A percentile compares a stretch with the other conserved stretches of the same genome.
Evolutionary conservation across 1,140 invertebrate species (phyloP).

Genomic region (Zaprionus inermis): DNA sequence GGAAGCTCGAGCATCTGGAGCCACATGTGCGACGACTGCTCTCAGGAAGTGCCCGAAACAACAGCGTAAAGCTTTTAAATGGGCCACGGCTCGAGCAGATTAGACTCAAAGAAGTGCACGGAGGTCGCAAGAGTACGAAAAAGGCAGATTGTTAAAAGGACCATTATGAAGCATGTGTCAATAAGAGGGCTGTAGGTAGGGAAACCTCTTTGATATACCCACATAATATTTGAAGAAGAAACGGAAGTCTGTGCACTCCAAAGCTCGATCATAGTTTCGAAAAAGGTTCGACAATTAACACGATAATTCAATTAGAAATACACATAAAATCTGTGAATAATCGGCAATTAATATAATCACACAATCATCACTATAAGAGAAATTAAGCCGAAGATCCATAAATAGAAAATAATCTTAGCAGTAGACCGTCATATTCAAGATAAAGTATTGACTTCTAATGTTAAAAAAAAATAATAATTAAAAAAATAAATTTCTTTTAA

Average conservation of each 20-base stretch:
- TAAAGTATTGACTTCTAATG: no score
- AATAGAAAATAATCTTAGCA: no score
- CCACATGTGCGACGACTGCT: slow-evolving; percentile 32
- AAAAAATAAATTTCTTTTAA: not conserved
- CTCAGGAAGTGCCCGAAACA: slow-evolving; percentile 67
- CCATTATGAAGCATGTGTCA: not conserved
- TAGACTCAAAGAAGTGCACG: slow-evolving; percentile 30
- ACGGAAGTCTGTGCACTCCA: not conserved
- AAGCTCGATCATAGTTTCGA: not conserved
- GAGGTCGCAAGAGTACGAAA: slow-evolving; percentile 33
- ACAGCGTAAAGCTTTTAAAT: slow-evolving; percentile 79
- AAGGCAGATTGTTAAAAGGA: slow-evolving; percentile 2
- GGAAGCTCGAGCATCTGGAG: slow-evolving; percentile 45
- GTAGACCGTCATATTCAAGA: no score
- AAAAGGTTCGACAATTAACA: not conserved
- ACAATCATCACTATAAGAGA: no score
- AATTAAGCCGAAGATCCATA: no score
- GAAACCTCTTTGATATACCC: not conserved
- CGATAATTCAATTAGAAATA: not conserved
- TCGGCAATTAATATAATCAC: no score
- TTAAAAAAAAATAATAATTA: not conserved
- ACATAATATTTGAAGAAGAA: not conserved
- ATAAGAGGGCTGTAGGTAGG: not conserved
- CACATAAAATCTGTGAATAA: no score
- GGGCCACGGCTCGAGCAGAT: slow-evolving; percentile 52